Evolutionary conservation across 2,888 invertebrate genomes (phyloP).

Genomic region (Cremastobaeus sp.): DNA sequence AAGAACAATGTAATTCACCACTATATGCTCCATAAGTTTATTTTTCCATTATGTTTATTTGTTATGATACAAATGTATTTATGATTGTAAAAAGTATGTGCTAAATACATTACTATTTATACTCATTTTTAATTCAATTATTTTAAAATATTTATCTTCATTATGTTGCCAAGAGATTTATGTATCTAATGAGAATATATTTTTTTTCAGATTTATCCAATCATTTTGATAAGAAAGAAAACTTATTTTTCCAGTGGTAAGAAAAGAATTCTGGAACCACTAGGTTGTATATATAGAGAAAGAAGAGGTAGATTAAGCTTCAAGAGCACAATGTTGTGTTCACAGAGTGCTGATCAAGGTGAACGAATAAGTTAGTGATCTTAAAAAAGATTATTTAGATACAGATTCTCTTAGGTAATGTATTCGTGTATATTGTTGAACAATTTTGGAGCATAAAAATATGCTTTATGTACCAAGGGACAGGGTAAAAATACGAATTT

Average conservation of each 20-base stretch:
- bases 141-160: background rate
- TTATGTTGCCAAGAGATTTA: background rate
- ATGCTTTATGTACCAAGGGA: too few relatives aligned
- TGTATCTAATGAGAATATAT: background rate
- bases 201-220: conserved; percentile 67
- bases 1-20: too few relatives aligned
- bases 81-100: too few relatives aligned
- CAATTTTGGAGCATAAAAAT: too few relatives aligned
- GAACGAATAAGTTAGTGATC: conserved; percentile 74
- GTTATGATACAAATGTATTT: too few relatives aligned
- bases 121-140: background rate
- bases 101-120: too few relatives aligned
- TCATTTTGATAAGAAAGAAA: conserved; percentile 69
- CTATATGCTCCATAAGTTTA: too few relatives aligned
- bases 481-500: too few relatives aligned
- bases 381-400: conserved; percentile 72
- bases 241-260: conserved; percentile 65
- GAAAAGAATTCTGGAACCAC: conserved; percentile 54
- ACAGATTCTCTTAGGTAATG: conserved; percentile 74
- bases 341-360: conserved; percentile 67
- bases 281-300: conserved; percentile 57
- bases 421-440: background rate
- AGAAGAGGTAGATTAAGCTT: conserved; percentile 62
- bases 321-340: conserved; percentile 69
- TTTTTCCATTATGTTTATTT: too few relatives aligned